Evolutionary conservation across 2,888 invertebrate genomes (phyloP).

Genomic region (Thymelicus acteon): DNA sequence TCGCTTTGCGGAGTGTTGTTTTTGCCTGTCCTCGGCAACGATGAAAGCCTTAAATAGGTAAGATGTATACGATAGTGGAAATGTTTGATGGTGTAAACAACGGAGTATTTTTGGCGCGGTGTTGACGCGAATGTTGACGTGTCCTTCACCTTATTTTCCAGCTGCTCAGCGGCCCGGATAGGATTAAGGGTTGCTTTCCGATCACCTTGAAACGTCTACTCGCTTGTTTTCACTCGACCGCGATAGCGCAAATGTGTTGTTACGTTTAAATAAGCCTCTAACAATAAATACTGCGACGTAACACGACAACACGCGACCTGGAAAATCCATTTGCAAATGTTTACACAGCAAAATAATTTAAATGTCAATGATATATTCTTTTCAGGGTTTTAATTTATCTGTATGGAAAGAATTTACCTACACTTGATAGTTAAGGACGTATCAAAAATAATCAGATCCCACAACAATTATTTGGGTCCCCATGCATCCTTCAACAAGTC

Average conservation of each 20-base stretch:
- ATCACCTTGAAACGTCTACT: not conserved
- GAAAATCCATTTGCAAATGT: not conserved
- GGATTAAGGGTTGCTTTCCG: slow-evolving; percentile 10
- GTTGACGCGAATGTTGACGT: not conserved
- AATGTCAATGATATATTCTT: no score
- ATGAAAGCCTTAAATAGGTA: not conserved
- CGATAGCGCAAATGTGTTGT: not conserved
- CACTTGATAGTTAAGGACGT: no score
- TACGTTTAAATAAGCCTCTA: not conserved
- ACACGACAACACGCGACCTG: slow-evolving; percentile 1
- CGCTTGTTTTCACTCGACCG: not conserved
- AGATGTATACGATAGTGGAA: slow-evolving; percentile 1
- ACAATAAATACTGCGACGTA: not conserved
- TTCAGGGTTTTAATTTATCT: no score
- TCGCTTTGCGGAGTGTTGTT: not conserved
- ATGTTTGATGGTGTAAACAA: slow-evolving; percentile 5
- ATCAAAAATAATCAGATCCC: no score
- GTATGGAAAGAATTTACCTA: no score
- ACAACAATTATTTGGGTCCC: no score
- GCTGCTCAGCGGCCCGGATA: not conserved
- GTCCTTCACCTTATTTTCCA: slow-evolving; percentile 1
- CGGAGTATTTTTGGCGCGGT: slow-evolving; percentile 17
- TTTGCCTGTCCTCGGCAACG: not conserved
- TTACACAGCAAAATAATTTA: not conserved
- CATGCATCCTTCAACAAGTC: no score